Evolutionary conservation across 2,797 vertebrate species (phyloP), one percentile per base, ranked within the genome.

Genomic region (Microctenopoma lineatum): DNA sequence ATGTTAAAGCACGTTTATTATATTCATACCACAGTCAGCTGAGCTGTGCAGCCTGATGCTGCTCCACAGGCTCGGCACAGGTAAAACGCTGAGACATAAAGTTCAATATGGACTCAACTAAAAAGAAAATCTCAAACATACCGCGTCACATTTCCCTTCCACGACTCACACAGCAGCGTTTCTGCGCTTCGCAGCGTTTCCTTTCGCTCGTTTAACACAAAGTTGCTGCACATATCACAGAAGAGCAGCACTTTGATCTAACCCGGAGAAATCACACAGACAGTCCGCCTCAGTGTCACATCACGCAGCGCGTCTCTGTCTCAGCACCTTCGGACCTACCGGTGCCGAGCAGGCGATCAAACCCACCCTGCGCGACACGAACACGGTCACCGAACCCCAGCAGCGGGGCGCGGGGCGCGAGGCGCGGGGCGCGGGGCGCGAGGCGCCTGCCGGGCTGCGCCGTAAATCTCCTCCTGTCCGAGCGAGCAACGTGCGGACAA

Each of bases 41-140:
- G 34, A 48, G 57, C 65, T 76, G 41, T 71, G 63, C 55, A 62
- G 45, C 67, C 29, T 14, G 10, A 15, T 48, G 48, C 39, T 74
- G 18, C 66, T 47, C 62, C 47, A 70, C 18, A 41, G 53, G 41
- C n/a, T 32, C 45, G 48, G 18, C 44, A 3, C 75, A 45, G 39
- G 70, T 21, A 11, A 34, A 55, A 58, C 66, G 58, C 66, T 11
- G 45, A 4, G 3, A 25, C 2, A 57, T 34, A 73, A 86, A 87
- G 79, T 83, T 85, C 14, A 66, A 70, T 72, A 62, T 48, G 47
- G 55, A 75, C 54, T 79, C 66, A 79, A 77, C 66, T 83, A 61
- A 32, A 21, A 52, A 67, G 9, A 34, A 8, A 25, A 77, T 39
- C 15, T 25, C 4, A 65, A 21, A 16, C 58, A 32, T 38, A 52